Base-by-base conservation (phyloP, 1,140 invertebrate genomes). In the Saccostrea echinata region DNA sequence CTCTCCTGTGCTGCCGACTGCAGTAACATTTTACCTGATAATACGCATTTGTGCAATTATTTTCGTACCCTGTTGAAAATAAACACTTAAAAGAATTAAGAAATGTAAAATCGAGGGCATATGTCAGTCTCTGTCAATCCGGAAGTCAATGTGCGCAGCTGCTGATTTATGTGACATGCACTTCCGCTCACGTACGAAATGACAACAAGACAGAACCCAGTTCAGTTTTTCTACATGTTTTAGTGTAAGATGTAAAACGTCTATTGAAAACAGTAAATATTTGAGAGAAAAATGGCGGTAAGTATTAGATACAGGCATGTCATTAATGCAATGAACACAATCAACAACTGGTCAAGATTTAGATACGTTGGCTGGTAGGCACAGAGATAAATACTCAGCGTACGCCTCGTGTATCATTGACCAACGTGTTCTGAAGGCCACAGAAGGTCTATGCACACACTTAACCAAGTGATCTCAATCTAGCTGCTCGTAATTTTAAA, bases 101-200 rank as follows among this genome's bases (percentile, higher is more conserved):
- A 12, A 71, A 33, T 13, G 9, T 8, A 13, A 0, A 13, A 30
- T 71, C 64, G 64, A 71, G 64, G 64, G 64, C 64, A 71, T 71
- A 71, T 71, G 64, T 71, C 64, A 33, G n/a, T 71, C 24, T 71
- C 27, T 30, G 6, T 30, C 27, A 30, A 71, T 71, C 64, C 64
- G 64, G 64, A 71, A 71, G 13, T 33, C 1, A 13, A 8, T 71
- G 9, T 71, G 64, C 64, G 64, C 64, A 71, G 64, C n/a, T 71
- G 64, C 64, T 3, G 27, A 12, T 71, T 24, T 8, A 27, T 71
- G 12, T 68, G 55, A 57, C 27, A 27, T 71, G 24, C 27, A 71
- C 64, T 71, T 71, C 64, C 64, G 64, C 27, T 71, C 64, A 71
- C 64, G 27, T 71, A 71, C 64, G 24, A 71, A 71, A 71, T 71